Evolutionary conservation across 2,888 invertebrate species (phyloP).

Genomic region (Poecilus cupreus): DNA sequence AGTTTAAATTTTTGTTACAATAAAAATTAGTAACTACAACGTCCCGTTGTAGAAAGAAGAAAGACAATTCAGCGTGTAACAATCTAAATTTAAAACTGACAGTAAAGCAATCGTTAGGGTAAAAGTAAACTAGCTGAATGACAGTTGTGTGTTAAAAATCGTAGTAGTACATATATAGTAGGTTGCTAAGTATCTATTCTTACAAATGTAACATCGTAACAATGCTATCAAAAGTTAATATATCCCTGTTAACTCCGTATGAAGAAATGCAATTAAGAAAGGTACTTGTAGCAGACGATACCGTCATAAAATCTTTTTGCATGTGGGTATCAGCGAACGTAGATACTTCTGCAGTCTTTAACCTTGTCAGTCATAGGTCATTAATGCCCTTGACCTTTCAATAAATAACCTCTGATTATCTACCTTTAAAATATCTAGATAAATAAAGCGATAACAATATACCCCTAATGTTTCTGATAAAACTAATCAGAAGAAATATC

Average conservation of each 20-base stretch:
- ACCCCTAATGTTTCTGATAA: not conserved
- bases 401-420: not conserved
- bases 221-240: not conserved
- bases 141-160: too few species aligned
- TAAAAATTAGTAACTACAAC: too few species aligned
- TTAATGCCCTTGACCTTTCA: slow-evolving; percentile 36
- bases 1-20: too few species aligned
- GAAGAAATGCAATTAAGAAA: slow-evolving; percentile 33
- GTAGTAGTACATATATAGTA: too few species aligned
- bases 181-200: not conserved
- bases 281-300: not conserved
- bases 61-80: too few species aligned
- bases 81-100: too few species aligned
- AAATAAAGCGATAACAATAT: not conserved
- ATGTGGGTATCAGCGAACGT: slow-evolving; percentile 14
- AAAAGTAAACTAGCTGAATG: too few species aligned
- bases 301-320: slow-evolving; percentile 28
- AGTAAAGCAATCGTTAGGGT: too few species aligned
- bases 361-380: slow-evolving; percentile 6
- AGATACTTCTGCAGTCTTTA: not conserved
- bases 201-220: not conserved
- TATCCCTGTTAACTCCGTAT: too few species aligned
- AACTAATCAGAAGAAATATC: not conserved
- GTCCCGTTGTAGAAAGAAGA: too few species aligned
- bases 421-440: not conserved